A percentile compares a stretch with the other conserved stretches of the same genome.
phyloP scores from a whole-genome alignment of 2,888 invertebrate genomes.

The Stramonita haemastoma region DNA sequence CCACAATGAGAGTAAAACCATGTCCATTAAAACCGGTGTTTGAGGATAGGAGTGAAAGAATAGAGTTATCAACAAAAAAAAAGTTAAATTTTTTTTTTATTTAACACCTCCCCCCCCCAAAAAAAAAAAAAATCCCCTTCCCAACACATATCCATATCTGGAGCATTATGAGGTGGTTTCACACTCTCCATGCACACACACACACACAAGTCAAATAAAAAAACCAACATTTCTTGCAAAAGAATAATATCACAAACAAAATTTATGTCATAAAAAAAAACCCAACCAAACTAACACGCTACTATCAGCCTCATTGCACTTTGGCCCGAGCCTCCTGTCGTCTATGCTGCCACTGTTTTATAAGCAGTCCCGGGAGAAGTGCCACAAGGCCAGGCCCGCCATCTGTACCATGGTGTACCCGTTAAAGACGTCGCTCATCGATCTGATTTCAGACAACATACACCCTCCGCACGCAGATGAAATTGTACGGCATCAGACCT shows the following conservation, averaged over 20 bases:
- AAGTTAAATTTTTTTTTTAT: too few species aligned
- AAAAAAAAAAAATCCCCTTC: not conserved
- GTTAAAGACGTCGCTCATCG: slow-evolving; percentile 79
- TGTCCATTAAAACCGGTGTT: too few species aligned
- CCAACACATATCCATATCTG: not conserved
- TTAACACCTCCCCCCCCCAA: not conserved
- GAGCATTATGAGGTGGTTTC: too few species aligned
- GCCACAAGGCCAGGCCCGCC: slow-evolving; percentile 75
- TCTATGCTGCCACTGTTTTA: slow-evolving; percentile 51
- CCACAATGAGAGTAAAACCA: too few species aligned
- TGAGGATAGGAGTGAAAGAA: not conserved
- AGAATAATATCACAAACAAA: slow-evolving; percentile 28
- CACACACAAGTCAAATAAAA: not conserved
- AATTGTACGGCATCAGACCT: slow-evolving; percentile 83
- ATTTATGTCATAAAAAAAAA: not conserved
- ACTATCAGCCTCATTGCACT: not conserved
- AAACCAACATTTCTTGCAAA: not conserved
- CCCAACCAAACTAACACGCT: not conserved
- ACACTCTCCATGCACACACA: not conserved
- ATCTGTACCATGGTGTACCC: slow-evolving; percentile 74
- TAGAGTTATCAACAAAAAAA: not conserved
- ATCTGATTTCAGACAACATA: slow-evolving; percentile 79
- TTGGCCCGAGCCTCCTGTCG: not conserved
- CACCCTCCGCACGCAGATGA: slow-evolving; percentile 81
- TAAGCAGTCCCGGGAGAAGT: slow-evolving; percentile 71